Conservation (phyloP, 2,113 vertebrate genomes). For the Taxidea taxus region DNA sequence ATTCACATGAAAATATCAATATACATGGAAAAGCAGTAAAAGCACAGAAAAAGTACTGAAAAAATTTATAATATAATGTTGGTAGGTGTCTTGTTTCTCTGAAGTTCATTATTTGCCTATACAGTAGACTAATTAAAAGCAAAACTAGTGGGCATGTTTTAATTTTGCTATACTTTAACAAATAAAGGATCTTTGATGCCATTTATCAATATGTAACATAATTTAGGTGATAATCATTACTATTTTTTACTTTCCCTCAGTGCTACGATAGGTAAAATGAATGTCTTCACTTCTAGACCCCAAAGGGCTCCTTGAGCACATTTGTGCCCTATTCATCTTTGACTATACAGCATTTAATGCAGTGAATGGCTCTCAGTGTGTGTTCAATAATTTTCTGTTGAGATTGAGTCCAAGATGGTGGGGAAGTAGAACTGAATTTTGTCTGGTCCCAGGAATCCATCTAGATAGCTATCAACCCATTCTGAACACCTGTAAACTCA, state of each 20-base stretch:
- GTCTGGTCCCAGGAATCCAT: too few relatives aligned
- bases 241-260: slow-evolving; percentile 8
- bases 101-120: slow-evolving; percentile 59
- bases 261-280: slow-evolving; percentile 24
- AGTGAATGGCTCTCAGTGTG: background rate
- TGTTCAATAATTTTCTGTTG: slow-evolving; percentile 26
- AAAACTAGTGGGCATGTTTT: slow-evolving; percentile 47
- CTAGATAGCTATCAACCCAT: too few relatives aligned
- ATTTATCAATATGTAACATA: slow-evolving; percentile 52
- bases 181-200: slow-evolving; percentile 47
- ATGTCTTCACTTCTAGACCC: background rate
- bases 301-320: background rate
- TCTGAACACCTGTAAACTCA: too few relatives aligned
- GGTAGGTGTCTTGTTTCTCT: slow-evolving; percentile 60
- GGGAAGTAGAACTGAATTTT: too few relatives aligned
- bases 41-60: slow-evolving; percentile 62
- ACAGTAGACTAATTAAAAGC: slow-evolving; percentile 65
- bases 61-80: slow-evolving; percentile 74
- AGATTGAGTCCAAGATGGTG: too few relatives aligned
- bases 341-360: background rate
- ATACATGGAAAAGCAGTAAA: slow-evolving; percentile 72
- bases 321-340: background rate
- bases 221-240: slow-evolving; percentile 35
- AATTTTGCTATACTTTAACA: slow-evolving; percentile 8
- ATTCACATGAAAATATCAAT: slow-evolving; percentile 77